Conservation (phyloP, 2,113 vertebrate species). For the Lophochroa leadbeateri region DNA sequence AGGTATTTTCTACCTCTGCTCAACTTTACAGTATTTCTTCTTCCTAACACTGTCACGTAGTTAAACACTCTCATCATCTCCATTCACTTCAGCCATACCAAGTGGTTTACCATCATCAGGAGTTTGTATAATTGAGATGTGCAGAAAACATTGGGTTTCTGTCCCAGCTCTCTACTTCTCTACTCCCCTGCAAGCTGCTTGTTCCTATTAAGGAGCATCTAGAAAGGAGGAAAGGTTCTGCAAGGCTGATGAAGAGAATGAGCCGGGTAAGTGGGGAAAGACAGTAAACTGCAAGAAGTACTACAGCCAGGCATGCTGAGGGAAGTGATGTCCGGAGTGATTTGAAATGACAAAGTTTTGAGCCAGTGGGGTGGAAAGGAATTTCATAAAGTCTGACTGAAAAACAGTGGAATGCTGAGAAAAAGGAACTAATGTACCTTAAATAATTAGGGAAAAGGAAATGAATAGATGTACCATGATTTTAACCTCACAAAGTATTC, state of each 20-base stretch:
- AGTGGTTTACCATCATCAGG: not conserved
- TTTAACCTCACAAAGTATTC: not conserved
- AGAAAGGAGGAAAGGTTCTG: not conserved
- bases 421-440: not conserved
- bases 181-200: not conserved
- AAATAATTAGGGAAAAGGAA: not conserved
- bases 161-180: not conserved
- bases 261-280: not conserved
- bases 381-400: not conserved
- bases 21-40: not conserved
- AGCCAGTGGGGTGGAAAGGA: not conserved
- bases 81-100: not conserved
- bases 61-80: not conserved
- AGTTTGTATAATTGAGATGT: not conserved
- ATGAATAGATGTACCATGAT: not conserved
- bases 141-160: not conserved
- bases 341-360: not conserved
- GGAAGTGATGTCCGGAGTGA: no score
- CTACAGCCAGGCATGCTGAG: rapidly evolving
- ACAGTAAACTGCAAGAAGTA: not conserved
- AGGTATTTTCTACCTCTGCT: not conserved
- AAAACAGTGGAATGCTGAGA: not conserved
- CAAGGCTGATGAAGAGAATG: not conserved
- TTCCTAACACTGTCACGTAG: not conserved
- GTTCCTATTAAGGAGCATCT: not conserved